Percentiles rank a stretch among this genome's conserved stretches.
These are phyloP conservation scores for Heliconius ethilla DNA, from an alignment of 2,888 invertebrate genomes.

Conservation along the genomic window DNA sequence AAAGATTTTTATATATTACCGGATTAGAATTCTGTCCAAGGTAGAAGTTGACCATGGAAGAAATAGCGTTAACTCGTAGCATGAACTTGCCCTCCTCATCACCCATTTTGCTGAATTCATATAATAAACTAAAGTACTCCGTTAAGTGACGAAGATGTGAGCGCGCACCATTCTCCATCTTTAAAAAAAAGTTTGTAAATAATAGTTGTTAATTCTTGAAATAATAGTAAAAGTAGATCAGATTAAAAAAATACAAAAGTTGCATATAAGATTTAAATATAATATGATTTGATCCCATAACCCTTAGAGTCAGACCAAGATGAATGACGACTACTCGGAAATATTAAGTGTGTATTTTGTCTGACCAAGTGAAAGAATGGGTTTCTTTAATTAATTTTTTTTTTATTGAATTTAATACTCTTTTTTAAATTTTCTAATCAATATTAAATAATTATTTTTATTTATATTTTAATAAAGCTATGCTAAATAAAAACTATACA, in stretches of 20 bases:
- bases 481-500: slow-evolving; percentile 41
- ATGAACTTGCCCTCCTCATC: slow-evolving; percentile 95
- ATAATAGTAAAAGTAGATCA: no score
- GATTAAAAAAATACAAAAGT: no score
- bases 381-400: no score
- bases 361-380: no score
- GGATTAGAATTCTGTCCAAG: slow-evolving; percentile 85
- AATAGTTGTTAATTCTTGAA: no score
- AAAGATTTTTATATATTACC: slow-evolving; percentile 52
- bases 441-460: no score
- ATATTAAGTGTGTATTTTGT: no score
- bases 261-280: not conserved
- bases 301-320: no score
- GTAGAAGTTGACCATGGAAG: slow-evolving; percentile 95
- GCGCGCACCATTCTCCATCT: slow-evolving; percentile 93
- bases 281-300: not conserved
- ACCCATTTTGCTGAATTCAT: slow-evolving; percentile 97
- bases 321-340: no score
- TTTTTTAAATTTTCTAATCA: no score
- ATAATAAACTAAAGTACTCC: slow-evolving; percentile 95
- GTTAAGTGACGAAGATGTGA: slow-evolving; percentile 93
- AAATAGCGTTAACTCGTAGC: slow-evolving; percentile 92
- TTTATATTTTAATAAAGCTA: no score
- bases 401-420: no score
- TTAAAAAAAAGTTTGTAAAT: slow-evolving; percentile 31